Base-by-base conservation (phyloP, 2,797 vertebrate genomes). In the Limosa lapponica region DNA sequence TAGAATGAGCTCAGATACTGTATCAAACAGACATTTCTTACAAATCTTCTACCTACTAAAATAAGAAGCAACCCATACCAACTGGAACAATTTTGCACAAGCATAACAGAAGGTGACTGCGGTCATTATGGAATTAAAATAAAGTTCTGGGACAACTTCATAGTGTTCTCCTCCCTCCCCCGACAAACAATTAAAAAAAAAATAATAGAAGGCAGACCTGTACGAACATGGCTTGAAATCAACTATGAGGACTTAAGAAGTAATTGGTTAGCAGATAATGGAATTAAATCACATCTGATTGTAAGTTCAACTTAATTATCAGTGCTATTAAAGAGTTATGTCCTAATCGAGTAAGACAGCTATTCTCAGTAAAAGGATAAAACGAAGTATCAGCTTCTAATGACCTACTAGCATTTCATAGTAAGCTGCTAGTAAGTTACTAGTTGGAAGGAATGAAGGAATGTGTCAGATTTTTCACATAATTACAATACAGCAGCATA, bases 401-500 rank as follows among this genome's bases (percentile, higher is more conserved):
- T 64, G 95, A 95, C 84, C 93, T 89, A 96, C 89, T 83, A 95
- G 90, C 89, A 97, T 94, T 94, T 90, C 39, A 17, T 4, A 72
- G 71, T 93, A 89, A 95, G 90, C 93, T 97, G 95, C 96, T 96
- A 89, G 96, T 87, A 89, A 94, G 92, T 95, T 95, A 94, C 78
- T 87, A 94, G 73, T 95, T 89, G 70, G 93, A 97, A 98, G 96
- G 95, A 97, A 97, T 88, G 95, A 97, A 97, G 97, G 97, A 98
- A 98, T 98, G 98, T 98, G 96, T 94, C 94, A 97, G 92, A 92
- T 93, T 97, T 97, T 95, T 89, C 96, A 96, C 81, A 44, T 75
- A 95, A 97, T 93, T 97, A 93, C 81, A 94, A 75, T 73, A 95
- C 81, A 98, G 97, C 96, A 98, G 97, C 97, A 97, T 96, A 96